These are phyloP conservation scores for Plagodis dolabraria DNA, from an alignment of 2,888 invertebrate species.

Conservation along the genomic window DNA sequence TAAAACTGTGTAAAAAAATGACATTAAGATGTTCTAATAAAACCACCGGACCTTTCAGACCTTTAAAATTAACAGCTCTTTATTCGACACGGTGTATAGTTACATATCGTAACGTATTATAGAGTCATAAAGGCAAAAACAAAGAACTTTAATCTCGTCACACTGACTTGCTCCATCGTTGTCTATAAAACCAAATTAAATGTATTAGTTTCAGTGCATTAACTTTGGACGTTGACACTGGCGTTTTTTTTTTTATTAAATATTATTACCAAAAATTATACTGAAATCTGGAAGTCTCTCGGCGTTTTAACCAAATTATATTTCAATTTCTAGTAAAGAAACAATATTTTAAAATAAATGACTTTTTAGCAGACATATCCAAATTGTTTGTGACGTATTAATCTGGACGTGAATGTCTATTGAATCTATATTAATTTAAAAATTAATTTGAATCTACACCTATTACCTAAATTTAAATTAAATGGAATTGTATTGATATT, in stretches of 20 bases:
- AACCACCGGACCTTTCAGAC: constrained; percentile 10
- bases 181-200: constrained; percentile 12
- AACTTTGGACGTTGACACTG: constrained; percentile 17
- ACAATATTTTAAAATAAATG: no score
- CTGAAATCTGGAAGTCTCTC: no score
- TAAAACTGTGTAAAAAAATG: not conserved
- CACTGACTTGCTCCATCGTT: constrained; percentile 11
- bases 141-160: constrained; percentile 21
- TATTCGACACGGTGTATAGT: constrained; percentile 12
- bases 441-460: no score
- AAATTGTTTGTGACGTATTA: no score
- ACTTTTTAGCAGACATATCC: no score
- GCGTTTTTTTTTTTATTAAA: not conserved
- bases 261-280: no score
- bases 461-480: no score
- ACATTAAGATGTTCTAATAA: constrained; percentile 1
- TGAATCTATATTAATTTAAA: no score
- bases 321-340: no score
- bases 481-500: no score
- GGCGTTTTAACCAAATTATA: no score
- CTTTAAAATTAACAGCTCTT: constrained; percentile 7
- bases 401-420: no score
- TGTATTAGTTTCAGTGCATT: constrained; percentile 25
- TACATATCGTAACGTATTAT: constrained; percentile 8
- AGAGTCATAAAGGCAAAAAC: constrained; percentile 18